Conservation (phyloP, 2,797 vertebrate species). For the Chaetodon trifasciatus region DNA sequence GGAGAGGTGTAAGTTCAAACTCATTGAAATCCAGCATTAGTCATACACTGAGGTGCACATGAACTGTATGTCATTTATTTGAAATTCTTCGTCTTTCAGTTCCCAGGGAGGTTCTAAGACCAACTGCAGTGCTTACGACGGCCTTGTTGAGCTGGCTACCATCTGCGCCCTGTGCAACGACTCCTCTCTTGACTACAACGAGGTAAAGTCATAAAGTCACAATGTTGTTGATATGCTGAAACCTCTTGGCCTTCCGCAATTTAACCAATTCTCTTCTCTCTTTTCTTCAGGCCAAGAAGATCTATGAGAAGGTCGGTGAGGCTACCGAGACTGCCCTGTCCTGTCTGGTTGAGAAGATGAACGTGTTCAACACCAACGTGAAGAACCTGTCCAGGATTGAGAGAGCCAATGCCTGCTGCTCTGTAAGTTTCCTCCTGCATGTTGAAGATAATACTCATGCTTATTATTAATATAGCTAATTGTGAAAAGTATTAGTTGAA, state of each 20-base stretch:
- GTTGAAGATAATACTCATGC: background rate
- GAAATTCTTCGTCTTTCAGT: constrained; percentile 73
- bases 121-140: constrained; percentile 90
- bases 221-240: background rate
- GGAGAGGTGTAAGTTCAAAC: constrained; percentile 93
- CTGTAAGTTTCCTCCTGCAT: constrained; percentile 79
- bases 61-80: constrained; percentile 21
- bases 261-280: constrained; percentile 12
- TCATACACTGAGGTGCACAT: background rate
- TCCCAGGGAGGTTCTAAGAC: constrained; percentile 87
- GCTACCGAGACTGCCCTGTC: constrained; percentile 94
- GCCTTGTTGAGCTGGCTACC: constrained; percentile 93
- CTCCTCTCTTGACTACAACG: constrained; percentile 95
- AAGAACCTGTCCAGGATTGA: constrained; percentile 88
- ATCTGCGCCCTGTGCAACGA: constrained; percentile 97
- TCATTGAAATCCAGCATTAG: background rate
- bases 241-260: background rate
- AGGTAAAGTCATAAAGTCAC: constrained; percentile 79
- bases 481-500: background rate
- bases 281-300: constrained; percentile 89
- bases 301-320: constrained; percentile 96
- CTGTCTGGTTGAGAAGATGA: constrained; percentile 98
- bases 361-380: constrained; percentile 91
- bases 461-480: background rate
- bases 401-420: constrained; percentile 92